Base-by-base conservation (phyloP, 2,113 vertebrate species). In the Cavia porcellus region DNA sequence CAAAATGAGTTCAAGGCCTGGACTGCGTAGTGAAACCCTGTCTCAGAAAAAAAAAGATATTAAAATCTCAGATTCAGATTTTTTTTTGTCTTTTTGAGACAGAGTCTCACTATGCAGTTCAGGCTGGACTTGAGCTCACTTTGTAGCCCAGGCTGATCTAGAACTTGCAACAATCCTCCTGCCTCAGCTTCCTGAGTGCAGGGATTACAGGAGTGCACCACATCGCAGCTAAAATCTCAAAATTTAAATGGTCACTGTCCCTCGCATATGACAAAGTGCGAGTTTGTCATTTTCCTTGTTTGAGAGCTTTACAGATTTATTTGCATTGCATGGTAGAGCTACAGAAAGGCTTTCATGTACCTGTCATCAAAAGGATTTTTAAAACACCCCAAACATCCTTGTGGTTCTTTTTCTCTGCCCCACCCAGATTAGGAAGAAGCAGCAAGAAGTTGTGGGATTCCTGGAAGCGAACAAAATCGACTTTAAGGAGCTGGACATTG, bases 351-450 rank as follows among this genome's bases (percentile, higher is more conserved):
- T 52, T 72, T 64, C 14, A n/a, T 68, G 38, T 70, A 8, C 22
- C 10, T n/a, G 8, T 68, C 50, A 86, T 9, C 32, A 75, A 62
- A 74, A 30, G 5, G 0, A 7, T 72, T 66, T n/a, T 77, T 47
- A 52, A 52, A 50, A 5, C 45, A 1, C 35, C 4, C 55, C 32
- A 94, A 88, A 35, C 8, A 83, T 28, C 1, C 89, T 91, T 79
- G 83, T 38, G 62, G 24, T n/a, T 90, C 38, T 91, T 61, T 45
- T 64, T 94, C 32, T 28, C 93, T 50, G 52, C 85, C 75, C 84
- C 90, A 81, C 82, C 42, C 98, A 99, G 99, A 99, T 99, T 97
- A 99, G 99, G 98, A 99, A 99, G 98, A 99, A 99, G 94, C 99
- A 99, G 96, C 99, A 99, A 96, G 99, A 99, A 98, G 99, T 99